These are phyloP conservation scores for Brachyptera risi DNA, from an alignment of 2,888 invertebrate genomes.

Conservation along the genomic window DNA sequence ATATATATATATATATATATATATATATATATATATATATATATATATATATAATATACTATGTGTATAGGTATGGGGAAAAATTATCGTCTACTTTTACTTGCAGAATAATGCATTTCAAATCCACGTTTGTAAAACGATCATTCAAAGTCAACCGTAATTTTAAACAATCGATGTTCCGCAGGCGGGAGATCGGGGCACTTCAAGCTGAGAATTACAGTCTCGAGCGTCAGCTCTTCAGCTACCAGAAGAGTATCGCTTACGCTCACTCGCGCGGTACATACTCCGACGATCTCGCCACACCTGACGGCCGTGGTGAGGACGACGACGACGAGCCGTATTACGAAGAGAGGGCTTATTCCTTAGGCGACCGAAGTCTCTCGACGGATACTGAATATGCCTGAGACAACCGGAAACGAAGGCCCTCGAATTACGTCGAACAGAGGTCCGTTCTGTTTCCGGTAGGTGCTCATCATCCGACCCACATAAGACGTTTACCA, in stretches of 20 bases:
- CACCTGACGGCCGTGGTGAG: slow-evolving; percentile 43
- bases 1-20: no score
- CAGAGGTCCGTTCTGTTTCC: slow-evolving; percentile 25
- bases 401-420: slow-evolving; percentile 45
- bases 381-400: slow-evolving; percentile 72
- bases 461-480: slow-evolving; percentile 34
- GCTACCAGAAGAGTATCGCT: slow-evolving; percentile 75
- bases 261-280: slow-evolving; percentile 62
- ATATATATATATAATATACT: no score
- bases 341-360: slow-evolving; percentile 43
- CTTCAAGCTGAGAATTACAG: slow-evolving; percentile 81
- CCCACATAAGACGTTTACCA: slow-evolving; percentile 28
- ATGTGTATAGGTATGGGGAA: no score
- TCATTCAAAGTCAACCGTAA: no score
- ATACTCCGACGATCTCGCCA: slow-evolving; percentile 45
- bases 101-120: no score
- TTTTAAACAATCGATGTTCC: no score
- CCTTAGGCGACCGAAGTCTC: slow-evolving; percentile 54
- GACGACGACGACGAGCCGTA: slow-evolving; percentile 37
- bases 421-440: slow-evolving; percentile 6
- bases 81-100: no score
- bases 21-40: no score
- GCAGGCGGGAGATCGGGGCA: slow-evolving; percentile 70
- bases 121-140: no score
- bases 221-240: slow-evolving; percentile 75